These are phyloP conservation scores for Chalcis sispes DNA, from an alignment of 2,888 invertebrate genomes.

Conservation along the genomic window DNA sequence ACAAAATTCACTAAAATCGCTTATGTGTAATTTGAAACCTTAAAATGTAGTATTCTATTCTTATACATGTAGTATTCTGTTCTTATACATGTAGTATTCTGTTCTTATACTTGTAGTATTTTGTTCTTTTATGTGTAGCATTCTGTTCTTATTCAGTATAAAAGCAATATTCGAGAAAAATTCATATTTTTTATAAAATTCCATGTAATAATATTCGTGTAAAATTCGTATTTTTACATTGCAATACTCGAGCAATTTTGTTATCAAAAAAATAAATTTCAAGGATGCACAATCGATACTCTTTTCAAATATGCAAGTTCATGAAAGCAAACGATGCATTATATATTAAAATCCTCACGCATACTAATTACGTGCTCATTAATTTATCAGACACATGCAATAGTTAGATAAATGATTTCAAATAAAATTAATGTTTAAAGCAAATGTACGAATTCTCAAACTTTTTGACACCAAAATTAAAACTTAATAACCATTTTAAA, in stretches of 20 bases:
- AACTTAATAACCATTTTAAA: not conserved
- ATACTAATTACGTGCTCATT: too few relatives aligned
- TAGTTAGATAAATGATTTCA: too few relatives aligned
- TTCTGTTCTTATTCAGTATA: slow-evolving; percentile 4
- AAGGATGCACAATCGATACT: too few relatives aligned
- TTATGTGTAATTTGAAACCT: not conserved
- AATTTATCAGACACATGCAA: too few relatives aligned
- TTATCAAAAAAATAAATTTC: not conserved
- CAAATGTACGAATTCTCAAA: slow-evolving; percentile 12
- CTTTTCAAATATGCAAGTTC: too few relatives aligned
- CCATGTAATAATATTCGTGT: not conserved
- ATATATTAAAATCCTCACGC: too few relatives aligned
- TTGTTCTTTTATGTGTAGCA: not conserved
- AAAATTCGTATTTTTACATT: not conserved
- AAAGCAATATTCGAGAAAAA: slow-evolving; percentile 7
- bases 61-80: not conserved
- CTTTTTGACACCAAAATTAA: slow-evolving; percentile 13
- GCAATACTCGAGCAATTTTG: not conserved
- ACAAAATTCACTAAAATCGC: not conserved
- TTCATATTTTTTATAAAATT: not conserved
- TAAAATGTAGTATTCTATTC: not conserved
- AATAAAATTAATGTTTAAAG: slow-evolving; percentile 33
- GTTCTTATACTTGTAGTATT: not conserved
- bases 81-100: not conserved
- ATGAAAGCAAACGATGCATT: too few relatives aligned